A percentile compares a stretch with the other conserved stretches of the same genome.
These are phyloP conservation scores for Microtus ochrogaster DNA, from an alignment of 2,113 vertebrate species.

Conservation along the genomic window DNA sequence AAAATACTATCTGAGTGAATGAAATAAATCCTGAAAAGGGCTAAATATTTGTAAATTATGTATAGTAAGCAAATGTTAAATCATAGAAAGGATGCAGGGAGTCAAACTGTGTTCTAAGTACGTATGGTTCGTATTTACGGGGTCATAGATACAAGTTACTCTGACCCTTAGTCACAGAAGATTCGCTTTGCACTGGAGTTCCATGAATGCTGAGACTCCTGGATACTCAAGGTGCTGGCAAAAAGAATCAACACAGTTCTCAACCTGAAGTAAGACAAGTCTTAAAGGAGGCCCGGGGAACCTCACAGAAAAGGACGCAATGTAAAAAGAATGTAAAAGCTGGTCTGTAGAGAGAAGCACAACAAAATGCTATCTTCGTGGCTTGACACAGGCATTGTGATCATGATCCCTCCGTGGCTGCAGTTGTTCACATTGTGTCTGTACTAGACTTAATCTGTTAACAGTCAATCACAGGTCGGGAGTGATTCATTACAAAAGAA, in stretches of 20 bases:
- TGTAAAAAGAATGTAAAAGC: neutral
- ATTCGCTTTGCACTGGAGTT: neutral
- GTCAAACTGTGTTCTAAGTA: neutral
- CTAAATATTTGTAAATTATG: neutral
- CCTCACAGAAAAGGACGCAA: neutral
- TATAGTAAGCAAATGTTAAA: neutral
- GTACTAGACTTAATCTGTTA: neutral
- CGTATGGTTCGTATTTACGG: neutral
- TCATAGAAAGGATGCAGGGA: neutral
- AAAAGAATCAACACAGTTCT: neutral
- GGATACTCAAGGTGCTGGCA: neutral
- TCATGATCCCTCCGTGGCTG: neutral
- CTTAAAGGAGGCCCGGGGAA: neutral
- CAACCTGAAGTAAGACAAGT: neutral
- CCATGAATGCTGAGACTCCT: neutral
- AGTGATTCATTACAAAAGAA: neutral
- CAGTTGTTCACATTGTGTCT: neutral
- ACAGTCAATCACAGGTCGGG: neutral
- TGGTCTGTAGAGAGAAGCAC: neutral
- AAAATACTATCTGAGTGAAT: neutral
- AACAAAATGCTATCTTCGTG: neutral
- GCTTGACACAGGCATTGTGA: neutral
- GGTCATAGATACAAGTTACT: neutral
- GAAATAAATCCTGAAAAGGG: neutral
- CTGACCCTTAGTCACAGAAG: neutral